A percentile compares a stretch with the other conserved stretches of the same genome.
These are phyloP conservation scores for Sweltsa coloradensis DNA, from an alignment of 1,140 invertebrate genomes.

Conservation along the genomic window DNA sequence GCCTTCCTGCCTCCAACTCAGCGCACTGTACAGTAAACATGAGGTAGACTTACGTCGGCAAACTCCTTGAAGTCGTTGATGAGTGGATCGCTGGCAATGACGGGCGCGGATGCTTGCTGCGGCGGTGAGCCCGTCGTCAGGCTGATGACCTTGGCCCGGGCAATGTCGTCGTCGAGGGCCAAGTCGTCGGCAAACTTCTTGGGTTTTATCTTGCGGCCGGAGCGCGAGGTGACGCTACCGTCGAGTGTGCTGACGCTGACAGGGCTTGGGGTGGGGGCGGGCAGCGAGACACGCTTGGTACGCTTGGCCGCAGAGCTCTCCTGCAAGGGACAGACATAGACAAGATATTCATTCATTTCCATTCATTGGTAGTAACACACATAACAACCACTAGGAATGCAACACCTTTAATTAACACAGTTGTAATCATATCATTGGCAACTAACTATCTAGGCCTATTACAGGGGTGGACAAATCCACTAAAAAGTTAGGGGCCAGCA, in stretches of 20 bases:
- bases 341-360: too few relatives aligned
- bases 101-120: neutral
- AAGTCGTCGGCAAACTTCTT: constrained; percentile 40
- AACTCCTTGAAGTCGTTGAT: neutral
- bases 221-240: constrained; percentile 28
- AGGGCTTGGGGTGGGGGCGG: neutral
- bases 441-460: too few relatives aligned
- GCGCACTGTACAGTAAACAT: neutral
- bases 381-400: too few relatives aligned
- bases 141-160: neutral
- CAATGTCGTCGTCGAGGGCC: constrained; percentile 1
- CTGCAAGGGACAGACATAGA: too few relatives aligned
- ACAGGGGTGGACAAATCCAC: too few relatives aligned
- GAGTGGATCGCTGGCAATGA: neutral
- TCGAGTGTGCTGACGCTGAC: neutral
- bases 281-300: too few relatives aligned
- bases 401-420: too few relatives aligned
- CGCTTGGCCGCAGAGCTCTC: too few relatives aligned
- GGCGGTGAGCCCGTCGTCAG: neutral
- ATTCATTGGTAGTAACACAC: too few relatives aligned
- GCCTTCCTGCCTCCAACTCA: too few relatives aligned
- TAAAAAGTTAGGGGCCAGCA: too few relatives aligned
- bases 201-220: constrained; percentile 60
- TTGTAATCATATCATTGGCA: too few relatives aligned
- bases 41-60: neutral